Evolutionary conservation across 2,113 vertebrate species (phyloP), one percentile per base, ranked within the genome.

Genomic region (Albula goreensis): DNA sequence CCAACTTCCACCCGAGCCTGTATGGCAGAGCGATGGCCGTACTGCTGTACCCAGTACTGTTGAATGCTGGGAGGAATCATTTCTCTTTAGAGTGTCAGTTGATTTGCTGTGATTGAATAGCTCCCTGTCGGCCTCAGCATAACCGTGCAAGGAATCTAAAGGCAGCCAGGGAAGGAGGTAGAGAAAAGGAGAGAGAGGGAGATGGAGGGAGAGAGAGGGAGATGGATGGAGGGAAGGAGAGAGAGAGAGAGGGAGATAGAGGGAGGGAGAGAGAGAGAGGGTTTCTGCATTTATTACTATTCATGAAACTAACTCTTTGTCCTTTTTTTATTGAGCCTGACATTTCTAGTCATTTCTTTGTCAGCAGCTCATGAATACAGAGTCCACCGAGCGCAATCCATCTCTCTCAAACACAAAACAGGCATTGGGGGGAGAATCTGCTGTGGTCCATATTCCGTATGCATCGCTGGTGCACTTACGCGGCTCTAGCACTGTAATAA

Each of bases 311-410:
- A 74, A 31, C n/a, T 66, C 60, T 66, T 66, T 66, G 60, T 66
- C 60, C 60, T 66, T 66, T 66, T 66, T 66, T 66, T 66, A 22
- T 66, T 66, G 66, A 8, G 83, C 17, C 66, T 81, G 78, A 50
- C 85, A 8, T 77, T 77, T 49, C 13, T 51, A 12, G 50, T 88
- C 82, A 84, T 85, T 82, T 88, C 50, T 78, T 48, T 31, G 80
- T 86, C 84, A 60, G 81, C 80, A 60, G 31, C 74, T 79, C 80
- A 50, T 87, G 79, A 83, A 85, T 81, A 85, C 81, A 22, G 74
- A 88, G 56, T 86, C 66, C 53, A 31, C 85, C 57, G 49, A 79
- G 56, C 57, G 6, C 4, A 80, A 85, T 87, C 81, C 82, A 22
- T 78, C 66, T 83, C 85, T 60, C 77, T 85, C 66, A 84, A n/a